These are phyloP conservation scores for Mnemiopsis leidyi DNA, from an alignment of 37 sponge, comb jelly and placozoan genomes.

Conservation along the genomic window DNA sequence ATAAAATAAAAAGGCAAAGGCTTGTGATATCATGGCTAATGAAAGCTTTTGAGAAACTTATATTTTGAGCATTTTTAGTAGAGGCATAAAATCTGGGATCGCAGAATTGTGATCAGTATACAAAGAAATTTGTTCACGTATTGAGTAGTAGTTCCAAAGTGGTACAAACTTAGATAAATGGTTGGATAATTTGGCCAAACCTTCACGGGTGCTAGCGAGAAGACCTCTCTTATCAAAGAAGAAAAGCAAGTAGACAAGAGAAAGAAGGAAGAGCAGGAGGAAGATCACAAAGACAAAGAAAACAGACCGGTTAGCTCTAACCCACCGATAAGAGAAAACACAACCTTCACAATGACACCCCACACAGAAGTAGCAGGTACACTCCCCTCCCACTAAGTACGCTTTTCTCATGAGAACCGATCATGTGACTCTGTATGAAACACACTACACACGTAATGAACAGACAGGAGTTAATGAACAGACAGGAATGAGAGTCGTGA, in stretches of 20 bases:
- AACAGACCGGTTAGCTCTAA: neutral
- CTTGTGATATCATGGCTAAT: no score
- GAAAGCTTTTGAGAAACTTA: no score
- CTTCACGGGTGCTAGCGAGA: neutral
- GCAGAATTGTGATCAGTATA: no score
- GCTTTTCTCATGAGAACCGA: neutral
- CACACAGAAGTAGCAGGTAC: neutral
- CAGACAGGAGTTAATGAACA: neutral
- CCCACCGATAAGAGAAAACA: neutral
- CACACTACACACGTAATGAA: no score
- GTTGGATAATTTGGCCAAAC: no score
- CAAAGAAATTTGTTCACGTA: no score
- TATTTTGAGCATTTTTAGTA: no score
- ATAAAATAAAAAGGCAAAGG: no score
- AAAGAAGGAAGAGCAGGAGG: neutral
- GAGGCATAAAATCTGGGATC: no score
- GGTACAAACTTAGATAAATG: neutral
- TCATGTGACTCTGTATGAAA: neutral
- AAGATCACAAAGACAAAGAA: neutral
- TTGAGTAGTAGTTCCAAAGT: no score
- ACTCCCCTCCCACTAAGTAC: neutral
- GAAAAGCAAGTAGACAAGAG: neutral
- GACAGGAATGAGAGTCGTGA: neutral
- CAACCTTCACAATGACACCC: neutral
- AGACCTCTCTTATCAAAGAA: neutral